Conservation (phyloP, 2,797 vertebrate genomes). For the Rhynchonycteris naso region DNA sequence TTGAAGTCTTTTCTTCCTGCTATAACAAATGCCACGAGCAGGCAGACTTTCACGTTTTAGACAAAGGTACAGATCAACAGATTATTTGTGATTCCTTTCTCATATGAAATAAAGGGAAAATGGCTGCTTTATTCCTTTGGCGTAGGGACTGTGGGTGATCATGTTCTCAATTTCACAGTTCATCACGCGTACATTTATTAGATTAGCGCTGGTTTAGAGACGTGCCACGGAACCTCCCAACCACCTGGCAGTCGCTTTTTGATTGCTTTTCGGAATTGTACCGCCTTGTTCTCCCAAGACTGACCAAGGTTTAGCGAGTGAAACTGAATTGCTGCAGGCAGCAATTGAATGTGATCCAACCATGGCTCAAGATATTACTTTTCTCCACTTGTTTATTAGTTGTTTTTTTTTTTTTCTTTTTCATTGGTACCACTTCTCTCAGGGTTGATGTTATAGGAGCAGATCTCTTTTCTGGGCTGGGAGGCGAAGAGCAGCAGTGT, state of each 20-base stretch:
- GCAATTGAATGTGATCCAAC: constrained; percentile 33
- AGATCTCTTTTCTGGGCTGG: not conserved
- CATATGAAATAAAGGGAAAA: constrained; percentile 36
- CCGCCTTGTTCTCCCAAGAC: constrained; percentile 61
- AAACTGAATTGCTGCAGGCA: constrained; percentile 59
- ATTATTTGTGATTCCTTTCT: constrained; percentile 32
- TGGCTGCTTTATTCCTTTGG: constrained; percentile 39
- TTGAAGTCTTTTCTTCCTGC: not conserved
- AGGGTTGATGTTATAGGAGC: not conserved
- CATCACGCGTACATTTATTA: constrained; percentile 35
- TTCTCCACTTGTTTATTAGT: constrained; percentile 44
- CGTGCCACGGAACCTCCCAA: constrained; percentile 7
- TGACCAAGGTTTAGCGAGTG: constrained; percentile 61
- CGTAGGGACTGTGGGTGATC: constrained; percentile 49
- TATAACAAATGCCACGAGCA: not conserved
- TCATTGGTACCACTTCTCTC: not conserved
- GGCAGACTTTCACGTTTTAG: not conserved
- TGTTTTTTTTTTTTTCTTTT: not conserved
- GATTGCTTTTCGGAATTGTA: constrained; percentile 67
- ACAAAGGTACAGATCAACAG: constrained; percentile 33
- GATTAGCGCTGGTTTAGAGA: constrained; percentile 63
- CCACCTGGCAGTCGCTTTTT: constrained; percentile 59
- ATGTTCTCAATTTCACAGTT: constrained; percentile 75
- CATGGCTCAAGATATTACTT: constrained; percentile 40
- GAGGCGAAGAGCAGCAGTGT: not conserved